Conservation (phyloP, 2,797 vertebrate genomes). For the Rhinoraja longicauda region DNA sequence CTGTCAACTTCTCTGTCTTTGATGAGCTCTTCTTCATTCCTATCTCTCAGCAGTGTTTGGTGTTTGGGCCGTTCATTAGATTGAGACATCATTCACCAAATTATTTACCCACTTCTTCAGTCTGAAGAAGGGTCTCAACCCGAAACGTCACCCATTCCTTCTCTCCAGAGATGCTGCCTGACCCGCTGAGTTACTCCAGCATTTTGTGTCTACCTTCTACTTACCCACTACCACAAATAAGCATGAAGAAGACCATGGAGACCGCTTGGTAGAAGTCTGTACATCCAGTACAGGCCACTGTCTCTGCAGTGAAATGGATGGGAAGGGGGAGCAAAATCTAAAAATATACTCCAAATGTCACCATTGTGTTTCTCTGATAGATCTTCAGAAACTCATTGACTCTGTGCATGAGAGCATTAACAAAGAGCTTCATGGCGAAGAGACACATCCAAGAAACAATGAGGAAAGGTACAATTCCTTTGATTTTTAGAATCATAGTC, state of each 20-base stretch:
- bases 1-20: too few relatives aligned
- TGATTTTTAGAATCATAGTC: background rate
- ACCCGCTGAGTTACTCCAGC: too few relatives aligned
- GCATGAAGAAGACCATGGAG: background rate
- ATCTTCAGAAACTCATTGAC: slow-evolving; percentile 54
- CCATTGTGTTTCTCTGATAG: slow-evolving; percentile 45
- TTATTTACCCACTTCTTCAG: background rate
- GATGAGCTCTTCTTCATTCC: too few relatives aligned
- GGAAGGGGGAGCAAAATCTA: background rate
- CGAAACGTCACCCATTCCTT: too few relatives aligned
- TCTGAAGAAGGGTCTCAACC: too few relatives aligned
- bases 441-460: slow-evolving; percentile 33
- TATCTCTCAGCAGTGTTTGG: too few relatives aligned
- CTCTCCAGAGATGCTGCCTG: too few relatives aligned
- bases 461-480: slow-evolving; percentile 14
- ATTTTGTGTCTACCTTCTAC: too few relatives aligned
- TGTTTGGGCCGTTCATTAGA: too few relatives aligned
- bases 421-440: slow-evolving; percentile 47
- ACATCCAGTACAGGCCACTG: background rate
- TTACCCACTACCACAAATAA: background rate
- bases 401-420: slow-evolving; percentile 50
- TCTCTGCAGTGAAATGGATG: background rate
- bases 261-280: background rate
- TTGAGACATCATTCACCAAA: background rate
- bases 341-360: background rate